Evolutionary conservation across 2,888 invertebrate genomes (phyloP).

Genomic region (Mamestra brassicae): DNA sequence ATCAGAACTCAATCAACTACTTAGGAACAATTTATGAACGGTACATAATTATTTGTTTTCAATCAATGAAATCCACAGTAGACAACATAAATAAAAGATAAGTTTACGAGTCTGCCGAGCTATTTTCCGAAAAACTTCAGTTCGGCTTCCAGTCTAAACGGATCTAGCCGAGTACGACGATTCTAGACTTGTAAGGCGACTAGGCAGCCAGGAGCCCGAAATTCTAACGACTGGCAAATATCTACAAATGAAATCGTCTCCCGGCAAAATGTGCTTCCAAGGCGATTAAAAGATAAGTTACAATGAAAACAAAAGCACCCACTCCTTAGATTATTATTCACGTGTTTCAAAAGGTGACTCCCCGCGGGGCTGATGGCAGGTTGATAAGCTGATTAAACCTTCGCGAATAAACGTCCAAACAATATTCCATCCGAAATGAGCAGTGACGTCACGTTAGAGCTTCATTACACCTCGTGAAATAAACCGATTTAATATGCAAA

Average conservation of each 20-base stretch:
- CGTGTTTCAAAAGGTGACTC: slow-evolving; percentile 11
- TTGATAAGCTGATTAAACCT: slow-evolving; percentile 4
- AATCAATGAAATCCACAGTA: too few species aligned
- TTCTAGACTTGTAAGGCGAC: too few species aligned
- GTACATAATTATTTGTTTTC: too few species aligned
- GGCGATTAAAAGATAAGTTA: not conserved
- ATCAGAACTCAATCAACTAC: too few species aligned
- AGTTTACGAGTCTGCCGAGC: too few species aligned
- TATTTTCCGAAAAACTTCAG: not conserved
- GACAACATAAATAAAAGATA: too few species aligned
- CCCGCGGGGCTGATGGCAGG: not conserved
- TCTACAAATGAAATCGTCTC: not conserved
- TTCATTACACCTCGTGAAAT: slow-evolving; percentile 55
- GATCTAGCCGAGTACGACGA: not conserved
- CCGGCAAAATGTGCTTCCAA: not conserved
- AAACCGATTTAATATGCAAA: slow-evolving; percentile 59
- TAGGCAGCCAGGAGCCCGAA: not conserved
- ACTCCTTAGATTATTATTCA: not conserved
- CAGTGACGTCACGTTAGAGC: slow-evolving; percentile 25
- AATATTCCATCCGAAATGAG: slow-evolving; percentile 19
- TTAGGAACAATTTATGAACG: too few species aligned
- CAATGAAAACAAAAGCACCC: not conserved
- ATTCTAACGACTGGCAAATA: not conserved
- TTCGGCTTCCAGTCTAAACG: not conserved
- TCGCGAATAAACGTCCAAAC: not conserved